Percentiles rank a stretch among this genome's conserved stretches.
Conservation (phyloP, 2,113 vertebrate species). For the Pionites leucogaster region DNA sequence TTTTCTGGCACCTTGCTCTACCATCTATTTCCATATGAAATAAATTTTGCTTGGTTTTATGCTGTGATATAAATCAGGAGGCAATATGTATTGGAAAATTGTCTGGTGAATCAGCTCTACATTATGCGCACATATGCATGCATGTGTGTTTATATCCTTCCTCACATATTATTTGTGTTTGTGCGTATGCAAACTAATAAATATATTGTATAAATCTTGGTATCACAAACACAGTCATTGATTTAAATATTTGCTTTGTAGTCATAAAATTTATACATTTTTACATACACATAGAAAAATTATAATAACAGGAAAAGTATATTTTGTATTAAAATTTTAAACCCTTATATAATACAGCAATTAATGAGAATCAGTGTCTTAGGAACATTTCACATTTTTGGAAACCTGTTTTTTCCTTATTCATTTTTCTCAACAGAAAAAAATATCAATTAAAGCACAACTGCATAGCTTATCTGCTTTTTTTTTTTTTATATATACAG, state of each 20-base stretch:
- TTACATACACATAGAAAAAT: background rate
- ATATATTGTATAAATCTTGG: background rate
- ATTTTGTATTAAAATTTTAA: background rate
- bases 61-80: background rate
- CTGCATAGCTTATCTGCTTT: background rate
- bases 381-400: background rate
- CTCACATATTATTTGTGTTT: background rate
- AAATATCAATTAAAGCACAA: background rate
- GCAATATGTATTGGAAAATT: background rate
- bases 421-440: background rate
- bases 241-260: background rate
- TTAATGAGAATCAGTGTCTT: background rate
- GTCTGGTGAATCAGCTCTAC: background rate
- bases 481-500: background rate
- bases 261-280: background rate
- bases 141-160: background rate
- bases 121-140: rapidly evolving
- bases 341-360: background rate
- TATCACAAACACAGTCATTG: background rate
- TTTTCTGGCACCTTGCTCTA: background rate
- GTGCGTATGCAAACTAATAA: background rate
- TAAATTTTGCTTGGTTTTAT: background rate
- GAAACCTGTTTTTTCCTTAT: background rate
- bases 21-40: background rate
- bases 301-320: background rate